A percentile compares a stretch with the other conserved stretches of the same genome.
phyloP scores from a whole-genome alignment of 1,140 invertebrate species.

The Mamestra configurata region DNA sequence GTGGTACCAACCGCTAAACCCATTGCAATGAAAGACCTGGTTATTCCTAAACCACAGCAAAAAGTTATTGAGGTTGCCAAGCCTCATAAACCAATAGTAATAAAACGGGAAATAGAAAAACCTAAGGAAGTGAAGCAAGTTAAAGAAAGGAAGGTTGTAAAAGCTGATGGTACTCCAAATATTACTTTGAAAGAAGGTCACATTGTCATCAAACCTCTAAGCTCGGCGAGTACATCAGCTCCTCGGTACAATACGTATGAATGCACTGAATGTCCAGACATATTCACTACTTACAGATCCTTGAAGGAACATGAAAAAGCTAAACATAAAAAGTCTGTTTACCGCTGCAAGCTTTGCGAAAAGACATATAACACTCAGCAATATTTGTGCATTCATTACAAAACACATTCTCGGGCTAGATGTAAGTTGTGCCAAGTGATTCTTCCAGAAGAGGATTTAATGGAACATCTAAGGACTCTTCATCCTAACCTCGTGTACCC shows the following conservation, averaged over 20 bases:
- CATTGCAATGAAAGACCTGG: constrained; percentile 48
- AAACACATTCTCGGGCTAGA: constrained; percentile 51
- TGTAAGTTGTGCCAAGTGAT: constrained; percentile 60
- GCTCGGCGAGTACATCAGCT: constrained; percentile 1
- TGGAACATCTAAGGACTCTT: constrained; percentile 56
- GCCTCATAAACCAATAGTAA: background rate
- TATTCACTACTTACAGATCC: constrained; percentile 56
- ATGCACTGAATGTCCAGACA: constrained; percentile 55
- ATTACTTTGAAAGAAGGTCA: constrained; percentile 52
- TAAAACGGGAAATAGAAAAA: background rate
- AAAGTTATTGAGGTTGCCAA: background rate
- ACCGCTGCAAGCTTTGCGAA: constrained; percentile 58
- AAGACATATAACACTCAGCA: constrained; percentile 58
- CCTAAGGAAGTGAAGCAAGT: background rate
- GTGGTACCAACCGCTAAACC: constrained; percentile 35
- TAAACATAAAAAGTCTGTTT: constrained; percentile 44
- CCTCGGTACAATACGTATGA: constrained; percentile 53
- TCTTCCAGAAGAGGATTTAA: constrained; percentile 54
- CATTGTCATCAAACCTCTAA: constrained; percentile 54
- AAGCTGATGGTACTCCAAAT: constrained; percentile 31
- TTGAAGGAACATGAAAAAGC: constrained; percentile 61
- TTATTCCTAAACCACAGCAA: background rate
- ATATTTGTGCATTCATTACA: constrained; percentile 60
- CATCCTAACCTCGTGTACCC: constrained; percentile 54
- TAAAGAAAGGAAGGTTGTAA: constrained; percentile 23